These are phyloP conservation scores for Rhizoglyphus robini DNA, from an alignment of 1,140 invertebrate genomes.

Conservation along the genomic window DNA sequence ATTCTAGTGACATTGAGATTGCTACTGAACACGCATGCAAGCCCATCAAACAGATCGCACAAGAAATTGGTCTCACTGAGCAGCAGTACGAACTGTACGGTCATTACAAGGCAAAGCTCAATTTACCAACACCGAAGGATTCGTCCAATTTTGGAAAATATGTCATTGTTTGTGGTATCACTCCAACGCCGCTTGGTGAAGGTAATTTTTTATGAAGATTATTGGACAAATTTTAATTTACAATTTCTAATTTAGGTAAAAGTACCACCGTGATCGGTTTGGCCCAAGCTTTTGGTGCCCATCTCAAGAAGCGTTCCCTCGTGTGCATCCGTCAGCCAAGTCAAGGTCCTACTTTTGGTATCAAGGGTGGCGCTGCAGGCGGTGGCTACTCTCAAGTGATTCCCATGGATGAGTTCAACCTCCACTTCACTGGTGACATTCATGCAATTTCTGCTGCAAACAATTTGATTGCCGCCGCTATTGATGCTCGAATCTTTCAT, in stretches of 20 bases:
- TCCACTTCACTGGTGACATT: slow-evolving; percentile 93
- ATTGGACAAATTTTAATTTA: slow-evolving; percentile 28
- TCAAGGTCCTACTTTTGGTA: slow-evolving; percentile 93
- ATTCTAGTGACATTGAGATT: slow-evolving; percentile 67
- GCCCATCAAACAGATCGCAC: slow-evolving; percentile 55
- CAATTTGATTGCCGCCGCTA: slow-evolving; percentile 75
- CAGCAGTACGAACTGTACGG: slow-evolving; percentile 81
- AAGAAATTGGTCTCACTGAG: slow-evolving; percentile 66
- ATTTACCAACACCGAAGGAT: slow-evolving; percentile 57
- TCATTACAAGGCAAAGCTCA: slow-evolving; percentile 87
- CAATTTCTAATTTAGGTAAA: too few relatives aligned
- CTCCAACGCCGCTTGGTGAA: slow-evolving; percentile 72
- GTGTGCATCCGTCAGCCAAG: slow-evolving; percentile 95
- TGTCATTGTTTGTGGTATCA: slow-evolving; percentile 79
- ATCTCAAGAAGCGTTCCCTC: slow-evolving; percentile 71
- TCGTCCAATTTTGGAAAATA: slow-evolving; percentile 67
- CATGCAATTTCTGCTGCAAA: slow-evolving; percentile 96
- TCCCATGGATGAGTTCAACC: slow-evolving; percentile 99
- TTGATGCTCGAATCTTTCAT: slow-evolving; percentile 89
- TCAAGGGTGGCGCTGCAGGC: slow-evolving; percentile 72
- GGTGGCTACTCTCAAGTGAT: slow-evolving; percentile 78
- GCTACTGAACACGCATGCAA: slow-evolving; percentile 76
- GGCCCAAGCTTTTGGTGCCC: slow-evolving; percentile 75
- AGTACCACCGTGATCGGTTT: slow-evolving; percentile 84
- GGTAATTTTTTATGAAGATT: too few relatives aligned